Evolutionary conservation across 2,797 vertebrate species (phyloP), one percentile per base, ranked within the genome.

Genomic region (Stomatorhinus walkeri): DNA sequence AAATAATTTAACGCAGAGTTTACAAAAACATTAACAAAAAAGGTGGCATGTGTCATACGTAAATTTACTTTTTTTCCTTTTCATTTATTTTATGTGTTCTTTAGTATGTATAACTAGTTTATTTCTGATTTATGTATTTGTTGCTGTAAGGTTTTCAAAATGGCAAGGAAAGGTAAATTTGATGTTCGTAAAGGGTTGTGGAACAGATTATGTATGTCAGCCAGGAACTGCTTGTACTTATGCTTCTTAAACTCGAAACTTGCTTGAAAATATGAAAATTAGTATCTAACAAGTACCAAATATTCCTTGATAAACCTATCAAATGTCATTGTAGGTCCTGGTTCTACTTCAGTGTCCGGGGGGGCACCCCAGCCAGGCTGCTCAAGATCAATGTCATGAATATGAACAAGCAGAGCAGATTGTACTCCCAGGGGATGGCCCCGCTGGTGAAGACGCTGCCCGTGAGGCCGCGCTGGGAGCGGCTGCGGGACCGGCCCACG

Each of bases 391-490:
- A 98, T 88, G 94, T 99, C 87, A 96, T 98, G 95, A 99, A 99
- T 94, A 98, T 99, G 98, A 99, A 99, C 94, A 98, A 98, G 90
- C 98, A 99, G 94, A 98, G 97, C 94, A 98, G 98, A 92, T 96
- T 99, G 12, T 99, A 99, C 91, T 97, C 96, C 7, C 98, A 99
- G 94, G 98, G 98, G 91, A 99, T 99, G 98, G 92, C 97, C n/a
- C 98, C 98, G 4, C 96, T 99, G 0, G 98, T 99, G 56, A 96
- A 97, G 54, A 97, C 97, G 0, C 76, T 96, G 89, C 98, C 98
- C 3, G 91, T 95, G 68, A 95, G 96, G 87, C 95, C 95, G 2
- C 96, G 97, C 84, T 99, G 98, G 98, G 98, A 99, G 91, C 96
- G 98, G 91, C 92, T 99, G 87, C 96, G 97, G 0, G 96, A 98